Evolutionary conservation across 2,888 invertebrate genomes (phyloP), one percentile per base, ranked within the genome.

Genomic region (Chironomus tentans): DNA sequence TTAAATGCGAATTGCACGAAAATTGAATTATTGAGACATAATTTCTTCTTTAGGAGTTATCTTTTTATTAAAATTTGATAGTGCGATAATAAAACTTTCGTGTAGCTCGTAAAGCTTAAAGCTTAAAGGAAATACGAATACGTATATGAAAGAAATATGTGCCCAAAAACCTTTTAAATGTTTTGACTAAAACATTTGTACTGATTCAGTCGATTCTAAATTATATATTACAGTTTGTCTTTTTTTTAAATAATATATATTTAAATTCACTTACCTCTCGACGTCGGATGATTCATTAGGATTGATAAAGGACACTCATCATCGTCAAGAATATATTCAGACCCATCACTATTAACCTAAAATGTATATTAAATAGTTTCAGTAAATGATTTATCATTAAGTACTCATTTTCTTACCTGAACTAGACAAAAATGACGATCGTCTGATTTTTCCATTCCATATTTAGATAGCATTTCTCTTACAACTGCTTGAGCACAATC

Each of bases 271-370:
- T 92, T 85, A 95, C 95, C 94, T 84, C 91, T 88, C 73, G 92
- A 92, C 79, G 90, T 89, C 78, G 92, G 91, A 83, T 95, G 92
- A 85, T 94, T 94, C 93, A 95, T 93, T 78, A 94, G 87, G 82
- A 97, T 95, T 72, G 95, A 94, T 78, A 98, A 87, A 65, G 98
- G 98, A 84, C 98, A 98, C 84, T 99, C 98, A 84, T 97, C 95
- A 82, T 98, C 97, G 83, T 97, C 96, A 79, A 99, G 87, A 79
- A 98, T 92, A 83, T 96, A 94, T 84, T 98, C 97, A 18, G 92
- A 89, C 79, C 90, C 88, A 70, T 88, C 87, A 79, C 89, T 87
- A 80, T 89, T 89, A 79, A 88, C 88, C 88, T 88, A 79, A 10
- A 77, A 75, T 21, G 10, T 1, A 38, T 10, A 28, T 4, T 38